A percentile compares a stretch with the other conserved stretches of the same genome.
These are phyloP conservation scores for Orthosia gracilis DNA, from an alignment of 2,888 invertebrate genomes.

Conservation along the genomic window DNA sequence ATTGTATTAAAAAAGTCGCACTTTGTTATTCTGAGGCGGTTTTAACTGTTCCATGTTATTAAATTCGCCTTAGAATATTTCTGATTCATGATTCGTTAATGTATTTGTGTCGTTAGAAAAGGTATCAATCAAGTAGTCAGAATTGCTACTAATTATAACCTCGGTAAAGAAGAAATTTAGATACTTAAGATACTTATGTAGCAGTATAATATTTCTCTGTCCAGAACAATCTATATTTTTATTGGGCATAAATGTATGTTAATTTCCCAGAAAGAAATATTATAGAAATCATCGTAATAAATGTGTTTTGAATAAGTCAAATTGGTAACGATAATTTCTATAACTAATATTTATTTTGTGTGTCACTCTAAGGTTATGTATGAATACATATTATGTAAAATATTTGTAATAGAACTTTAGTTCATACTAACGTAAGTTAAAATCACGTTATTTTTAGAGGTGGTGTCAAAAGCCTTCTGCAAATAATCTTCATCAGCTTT, in stretches of 20 bases:
- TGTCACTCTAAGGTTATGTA: conserved; percentile 27
- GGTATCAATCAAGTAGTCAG: conserved; percentile 11
- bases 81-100: not conserved
- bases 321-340: conserved; percentile 12
- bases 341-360: not conserved
- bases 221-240: not conserved
- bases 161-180: conserved; percentile 10
- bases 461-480: not conserved
- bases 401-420: conserved; percentile 34
- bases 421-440: conserved; percentile 29
- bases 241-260: not conserved
- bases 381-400: conserved; percentile 26
- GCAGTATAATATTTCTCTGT: conserved; percentile 4
- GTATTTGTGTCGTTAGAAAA: conserved; percentile 31
- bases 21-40: conserved; percentile 31
- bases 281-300: conserved; percentile 26
- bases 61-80: conserved; percentile 25
- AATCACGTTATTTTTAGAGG: conserved; percentile 34
- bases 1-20: conserved; percentile 3
- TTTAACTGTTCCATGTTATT: conserved; percentile 16
- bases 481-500: not conserved
- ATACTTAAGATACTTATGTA: conserved; percentile 9
- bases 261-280: conserved; percentile 8
- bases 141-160: conserved; percentile 8
- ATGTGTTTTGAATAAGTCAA: not conserved